A percentile compares a stretch with the other conserved stretches of the same genome.
phyloP scores from a whole-genome alignment of 92 coral and sea anemone genomes.

The Actinernus sp. region DNA sequence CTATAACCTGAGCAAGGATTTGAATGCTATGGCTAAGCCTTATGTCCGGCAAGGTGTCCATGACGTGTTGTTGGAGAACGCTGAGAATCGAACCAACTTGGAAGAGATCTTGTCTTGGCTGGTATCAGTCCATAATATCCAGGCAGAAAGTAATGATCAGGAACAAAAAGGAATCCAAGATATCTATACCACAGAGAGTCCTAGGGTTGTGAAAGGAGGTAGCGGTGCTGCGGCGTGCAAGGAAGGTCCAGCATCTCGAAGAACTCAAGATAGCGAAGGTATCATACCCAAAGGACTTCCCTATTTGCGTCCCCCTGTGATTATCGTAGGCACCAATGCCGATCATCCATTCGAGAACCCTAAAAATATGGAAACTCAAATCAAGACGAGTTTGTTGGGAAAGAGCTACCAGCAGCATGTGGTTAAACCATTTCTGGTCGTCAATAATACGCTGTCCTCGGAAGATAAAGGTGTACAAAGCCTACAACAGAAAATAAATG shows the following conservation, averaged over 20 bases:
- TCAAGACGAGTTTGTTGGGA: background rate
- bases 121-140: conserved; percentile 6
- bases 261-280: background rate
- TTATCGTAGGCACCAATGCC: conserved; percentile 40
- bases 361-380: background rate
- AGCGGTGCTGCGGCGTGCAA: background rate
- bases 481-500: conserved; percentile 6
- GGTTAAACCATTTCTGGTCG: conserved; percentile 5
- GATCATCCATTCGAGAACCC: conserved; percentile 1
- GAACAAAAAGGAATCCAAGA: background rate
- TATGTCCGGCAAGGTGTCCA: conserved; percentile 27
- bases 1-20: conserved; percentile 9
- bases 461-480: conserved; percentile 13
- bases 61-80: conserved; percentile 4
- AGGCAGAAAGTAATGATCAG: background rate
- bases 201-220: background rate
- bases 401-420: conserved; percentile 17
- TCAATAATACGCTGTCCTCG: conserved; percentile 5
- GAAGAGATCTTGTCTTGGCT: conserved; percentile 31
- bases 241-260: too few species aligned
- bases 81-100: conserved; percentile 15
- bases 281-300: background rate
- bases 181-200: background rate
- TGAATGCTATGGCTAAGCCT: conserved; percentile 25
- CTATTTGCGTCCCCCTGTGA: conserved; percentile 11